A percentile compares a stretch with the other conserved stretches of the same genome.
These are phyloP conservation scores for Hypsopygia costalis DNA, from an alignment of 2,888 invertebrate genomes.

Conservation along the genomic window DNA sequence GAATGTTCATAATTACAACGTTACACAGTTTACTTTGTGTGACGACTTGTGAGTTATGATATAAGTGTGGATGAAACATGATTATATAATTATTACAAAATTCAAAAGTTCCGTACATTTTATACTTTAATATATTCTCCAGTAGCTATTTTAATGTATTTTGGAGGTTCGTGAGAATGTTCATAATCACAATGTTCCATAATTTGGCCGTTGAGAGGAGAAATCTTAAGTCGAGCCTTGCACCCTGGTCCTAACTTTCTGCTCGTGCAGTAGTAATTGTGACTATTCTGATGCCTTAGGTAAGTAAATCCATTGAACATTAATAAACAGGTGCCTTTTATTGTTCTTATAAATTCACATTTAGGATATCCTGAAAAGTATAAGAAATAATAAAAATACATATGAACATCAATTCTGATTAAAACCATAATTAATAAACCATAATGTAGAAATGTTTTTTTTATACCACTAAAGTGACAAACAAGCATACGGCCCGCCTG, in stretches of 20 bases:
- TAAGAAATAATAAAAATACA: too few species aligned
- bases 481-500: too few species aligned
- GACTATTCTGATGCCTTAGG: background rate
- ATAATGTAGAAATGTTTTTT: too few species aligned
- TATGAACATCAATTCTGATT: too few species aligned
- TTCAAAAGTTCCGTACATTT: background rate
- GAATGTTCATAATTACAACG: slow-evolving; percentile 10
- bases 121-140: slow-evolving; percentile 6
- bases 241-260: slow-evolving; percentile 2
- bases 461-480: too few species aligned
- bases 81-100: too few species aligned
- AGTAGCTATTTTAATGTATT: slow-evolving; percentile 17
- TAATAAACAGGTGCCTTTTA: slow-evolving; percentile 7
- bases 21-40: slow-evolving; percentile 13
- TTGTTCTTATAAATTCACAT: slow-evolving; percentile 9
- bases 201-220: slow-evolving; percentile 11
- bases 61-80: too few species aligned
- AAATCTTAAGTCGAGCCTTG: slow-evolving; percentile 8
- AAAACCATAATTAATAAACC: too few species aligned
- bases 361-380: too few species aligned
- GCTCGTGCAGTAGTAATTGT: slow-evolving; percentile 9
- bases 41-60: too few species aligned
- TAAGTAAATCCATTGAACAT: slow-evolving; percentile 9
- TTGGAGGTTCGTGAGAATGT: slow-evolving; percentile 26
- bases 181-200: slow-evolving; percentile 9